Base-by-base conservation (phyloP, 37 sponge, comb jelly and placozoan genomes). In the Chondrilla cf. caribensis region DNA sequence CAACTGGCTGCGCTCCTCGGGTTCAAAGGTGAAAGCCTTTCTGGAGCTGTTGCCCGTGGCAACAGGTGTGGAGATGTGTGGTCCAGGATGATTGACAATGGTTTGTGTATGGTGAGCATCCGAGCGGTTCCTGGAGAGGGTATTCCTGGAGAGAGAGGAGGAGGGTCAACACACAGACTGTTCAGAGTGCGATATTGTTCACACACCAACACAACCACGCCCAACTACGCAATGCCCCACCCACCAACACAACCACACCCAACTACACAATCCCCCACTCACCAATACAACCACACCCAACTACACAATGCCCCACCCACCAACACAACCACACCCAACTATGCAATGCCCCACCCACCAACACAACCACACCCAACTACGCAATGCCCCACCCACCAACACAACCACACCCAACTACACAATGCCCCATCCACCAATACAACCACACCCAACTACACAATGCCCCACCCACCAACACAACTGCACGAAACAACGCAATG, bases 211-310 rank as follows among this genome's bases (percentile, higher is more conserved):
- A 67, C 68, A 67, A 26, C n/a, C 68, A 67, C 68, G 1, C 68
- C n/a, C 68, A 67, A 26, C n/a, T 33, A 67, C 68, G 29, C 68
- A 67, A n/a, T n/a, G n/a, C n/a, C 68, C n/a, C 68, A 67, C 68
- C n/a, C 68, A 67, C 68, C n/a, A 2, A 29, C 68, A 67, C 68
- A 67, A 26, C n/a, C 35, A 67, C 68, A 67, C 68, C n/a, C 68
- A 67, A 26, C n/a, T 33, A 67, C 68, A 67, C 68, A 67, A 26
- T 31, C 68, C n/a, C 68, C n/a, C 68, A 67, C 35, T 3, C 68
- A 67, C 68, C 29, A 18, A 29, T 3, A 67, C 68, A 67, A 67
- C 68, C 17, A n/a, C n/a, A n/a, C n/a, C n/a, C n/a, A n/a, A n/a
- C n/a, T n/a, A n/a, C n/a, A n/a, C n/a, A n/a, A n/a, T n/a, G n/a